phyloP scores from a whole-genome alignment of 2,797 vertebrate genomes.

The Petrocephalus schoutedeni region DNA sequence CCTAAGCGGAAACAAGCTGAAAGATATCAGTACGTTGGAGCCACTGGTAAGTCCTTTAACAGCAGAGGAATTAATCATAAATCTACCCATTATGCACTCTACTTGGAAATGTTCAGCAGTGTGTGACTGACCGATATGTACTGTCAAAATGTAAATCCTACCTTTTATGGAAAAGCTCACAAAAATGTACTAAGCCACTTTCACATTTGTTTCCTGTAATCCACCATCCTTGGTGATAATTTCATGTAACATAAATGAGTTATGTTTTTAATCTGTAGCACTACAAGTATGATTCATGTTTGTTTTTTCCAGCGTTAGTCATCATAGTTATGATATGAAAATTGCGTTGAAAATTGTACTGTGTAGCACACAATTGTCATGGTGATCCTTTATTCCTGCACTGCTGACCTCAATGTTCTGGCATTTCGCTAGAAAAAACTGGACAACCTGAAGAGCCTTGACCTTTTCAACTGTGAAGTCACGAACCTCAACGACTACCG shows the following conservation, averaged over 20 bases:
- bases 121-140: neutral
- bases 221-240: neutral
- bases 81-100: neutral
- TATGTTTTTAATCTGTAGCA: neutral
- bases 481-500: slow-evolving; percentile 86
- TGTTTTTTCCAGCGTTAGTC: neutral
- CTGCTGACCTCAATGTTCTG: neutral
- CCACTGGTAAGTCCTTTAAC: slow-evolving; percentile 74
- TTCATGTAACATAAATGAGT: too few species aligned
- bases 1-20: slow-evolving; percentile 89
- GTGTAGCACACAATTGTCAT: neutral
- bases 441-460: slow-evolving; percentile 83
- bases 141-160: neutral
- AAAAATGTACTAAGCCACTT: neutral
- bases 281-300: neutral
- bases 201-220: neutral
- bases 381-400: neutral
- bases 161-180: neutral
- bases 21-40: slow-evolving; percentile 89
- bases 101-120: neutral
- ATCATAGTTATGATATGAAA: neutral
- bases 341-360: neutral
- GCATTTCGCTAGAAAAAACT: slow-evolving; percentile 75
- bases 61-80: neutral
- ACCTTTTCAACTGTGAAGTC: slow-evolving; percentile 92